A percentile compares a stretch with the other conserved stretches of the same genome.
phyloP scores from a whole-genome alignment of 2,113 vertebrate genomes.

The Gadus chalcogrammus region DNA sequence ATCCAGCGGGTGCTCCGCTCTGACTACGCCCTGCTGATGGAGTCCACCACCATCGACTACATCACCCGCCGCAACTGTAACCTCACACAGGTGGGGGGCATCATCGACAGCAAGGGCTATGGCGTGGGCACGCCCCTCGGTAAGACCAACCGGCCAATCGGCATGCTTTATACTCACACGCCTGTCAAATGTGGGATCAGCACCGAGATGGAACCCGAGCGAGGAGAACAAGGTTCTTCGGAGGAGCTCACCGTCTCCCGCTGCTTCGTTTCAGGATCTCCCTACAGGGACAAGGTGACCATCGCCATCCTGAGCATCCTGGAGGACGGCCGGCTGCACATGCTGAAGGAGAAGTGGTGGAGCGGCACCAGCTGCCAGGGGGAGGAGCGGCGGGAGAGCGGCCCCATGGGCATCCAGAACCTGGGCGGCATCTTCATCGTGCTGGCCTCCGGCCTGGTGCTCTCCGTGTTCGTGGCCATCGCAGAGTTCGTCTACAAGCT shows the following conservation, averaged over 20 bases:
- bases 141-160: constrained; percentile 57
- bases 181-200: too few species aligned
- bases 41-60: constrained; percentile 96
- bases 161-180: too few species aligned
- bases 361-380: constrained; percentile 87
- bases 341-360: constrained; percentile 99
- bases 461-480: constrained; percentile 93
- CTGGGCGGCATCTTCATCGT: constrained; percentile 97
- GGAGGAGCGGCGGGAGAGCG: constrained; percentile 89
- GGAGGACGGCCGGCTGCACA: constrained; percentile 93
- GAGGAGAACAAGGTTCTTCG: too few species aligned
- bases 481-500: constrained; percentile 98
- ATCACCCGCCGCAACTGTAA: constrained; percentile 95
- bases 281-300: constrained; percentile 96
- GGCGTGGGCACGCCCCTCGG: constrained; percentile 97
- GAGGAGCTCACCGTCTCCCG: constrained; percentile 20
- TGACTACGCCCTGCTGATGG: constrained; percentile 95
- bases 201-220: too few species aligned
- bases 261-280: constrained; percentile 80
- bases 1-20: constrained; percentile 92
- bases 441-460: constrained; percentile 89
- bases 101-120: constrained; percentile 96
- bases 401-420: constrained; percentile 93
- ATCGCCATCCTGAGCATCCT: constrained; percentile 95
- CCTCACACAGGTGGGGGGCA: constrained; percentile 92